Evolutionary conservation across 2,113 vertebrate species (phyloP).

Genomic region (Recurvirostra avosetta): DNA sequence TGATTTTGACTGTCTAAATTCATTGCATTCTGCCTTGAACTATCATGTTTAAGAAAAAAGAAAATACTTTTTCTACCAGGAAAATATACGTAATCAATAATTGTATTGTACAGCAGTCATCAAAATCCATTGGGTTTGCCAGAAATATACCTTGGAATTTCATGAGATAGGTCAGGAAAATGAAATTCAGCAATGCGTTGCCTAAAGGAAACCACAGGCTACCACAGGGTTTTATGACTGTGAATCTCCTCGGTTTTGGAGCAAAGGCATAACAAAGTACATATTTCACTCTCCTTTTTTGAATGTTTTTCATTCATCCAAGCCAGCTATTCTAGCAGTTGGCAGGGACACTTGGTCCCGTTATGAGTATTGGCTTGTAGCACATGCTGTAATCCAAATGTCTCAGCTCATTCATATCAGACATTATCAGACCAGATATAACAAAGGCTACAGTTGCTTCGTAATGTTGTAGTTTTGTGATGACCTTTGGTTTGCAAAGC

Average conservation of each 20-base stretch:
- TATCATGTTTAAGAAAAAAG: background rate
- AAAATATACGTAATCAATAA: background rate
- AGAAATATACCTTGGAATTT: background rate
- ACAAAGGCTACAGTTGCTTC: background rate
- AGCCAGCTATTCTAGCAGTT: background rate
- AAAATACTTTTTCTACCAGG: background rate
- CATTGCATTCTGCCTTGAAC: background rate
- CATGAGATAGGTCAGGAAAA: background rate
- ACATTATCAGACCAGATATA: background rate
- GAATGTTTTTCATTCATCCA: background rate
- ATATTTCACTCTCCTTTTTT: background rate
- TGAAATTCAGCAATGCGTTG: background rate
- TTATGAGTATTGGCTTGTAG: background rate
- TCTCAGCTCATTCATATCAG: background rate
- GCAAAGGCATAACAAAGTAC: background rate
- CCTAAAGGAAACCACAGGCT: background rate
- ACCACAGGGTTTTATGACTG: background rate
- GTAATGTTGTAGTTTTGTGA: background rate
- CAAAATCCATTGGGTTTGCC: background rate
- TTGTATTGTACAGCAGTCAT: background rate
- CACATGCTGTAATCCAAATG: background rate
- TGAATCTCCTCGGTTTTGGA: background rate
- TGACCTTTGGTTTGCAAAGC: background rate
- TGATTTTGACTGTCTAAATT: background rate
- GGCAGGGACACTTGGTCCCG: rapidly evolving